Base-by-base conservation (phyloP, 2,888 invertebrate genomes). In the Alloscopus bannaensis region DNA sequence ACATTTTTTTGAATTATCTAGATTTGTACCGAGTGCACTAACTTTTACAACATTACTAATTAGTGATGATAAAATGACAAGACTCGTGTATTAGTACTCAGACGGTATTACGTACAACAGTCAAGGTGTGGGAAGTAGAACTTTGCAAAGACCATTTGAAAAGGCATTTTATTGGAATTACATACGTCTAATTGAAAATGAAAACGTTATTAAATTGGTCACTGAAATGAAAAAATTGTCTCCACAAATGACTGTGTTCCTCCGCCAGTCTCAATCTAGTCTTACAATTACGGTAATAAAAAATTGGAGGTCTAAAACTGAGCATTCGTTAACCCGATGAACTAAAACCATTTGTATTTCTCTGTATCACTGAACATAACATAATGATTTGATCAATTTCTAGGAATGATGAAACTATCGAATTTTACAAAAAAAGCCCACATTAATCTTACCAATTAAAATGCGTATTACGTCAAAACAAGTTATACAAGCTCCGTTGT, bases 241-340 rank as follows among this genome's bases (percentile, higher is more conserved):
- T 22, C 18, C 22, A 50, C 6, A 22, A 20, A 20, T 50, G 3
- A 50, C 22, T 50, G 20, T 50, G 6, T 50, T 2, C 22, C 20
- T 50, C 18, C 26, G 24, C 24, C 13, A 55, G 13, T 55, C 28
- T 26, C 28, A 55, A n/a, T n/a, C n/a, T n/a, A n/a, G n/a, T n/a
- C n/a, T n/a, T n/a, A n/a, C n/a, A n/a, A n/a, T n/a, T n/a, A n/a
- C n/a, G n/a, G n/a, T n/a, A n/a, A n/a, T n/a, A 71, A 52, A 65
- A 59, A 3, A 72, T 55, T 80, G 80, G 80, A 80, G 80, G 73
- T 80, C 80, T 80, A 80, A 52, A 71, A 62, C 68, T 80, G 80
- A 80, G 80, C 80, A 80, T 80, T 80, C 52, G 80, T 80, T 79
- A 66, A 73, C 70, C n/a, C n/a, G 69, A 80, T 80, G 80, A 80